These are phyloP conservation scores for Cercocebus atys DNA, from an alignment of 2,113 vertebrate species.

Conservation along the genomic window DNA sequence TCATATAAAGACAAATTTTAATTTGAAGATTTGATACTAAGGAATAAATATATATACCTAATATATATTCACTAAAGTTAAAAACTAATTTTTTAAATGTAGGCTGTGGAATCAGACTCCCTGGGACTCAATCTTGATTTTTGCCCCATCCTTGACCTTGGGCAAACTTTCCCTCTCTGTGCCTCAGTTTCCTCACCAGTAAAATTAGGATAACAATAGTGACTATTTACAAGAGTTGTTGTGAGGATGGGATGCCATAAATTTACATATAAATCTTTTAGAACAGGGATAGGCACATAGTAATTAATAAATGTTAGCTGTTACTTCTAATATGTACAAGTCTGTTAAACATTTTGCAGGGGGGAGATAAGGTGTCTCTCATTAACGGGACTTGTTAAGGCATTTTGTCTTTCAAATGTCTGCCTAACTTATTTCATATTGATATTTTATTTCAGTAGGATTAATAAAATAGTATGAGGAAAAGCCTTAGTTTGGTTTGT, in stretches of 20 bases:
- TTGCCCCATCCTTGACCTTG: neutral
- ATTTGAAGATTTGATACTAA: slow-evolving; percentile 2
- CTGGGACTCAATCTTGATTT: neutral
- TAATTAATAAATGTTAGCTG: slow-evolving; percentile 39
- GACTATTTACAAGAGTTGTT: neutral
- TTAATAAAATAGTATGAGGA: slow-evolving; percentile 2
- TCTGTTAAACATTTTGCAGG: neutral
- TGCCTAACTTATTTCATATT: slow-evolving; percentile 41
- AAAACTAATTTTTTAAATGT: too few relatives aligned
- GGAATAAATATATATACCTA: too few relatives aligned
- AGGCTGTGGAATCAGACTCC: neutral
- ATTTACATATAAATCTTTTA: slow-evolving; percentile 13
- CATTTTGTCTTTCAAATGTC: slow-evolving; percentile 41
- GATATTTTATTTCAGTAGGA: slow-evolving; percentile 19
- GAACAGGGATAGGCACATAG: neutral
- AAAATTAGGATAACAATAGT: slow-evolving; percentile 7
- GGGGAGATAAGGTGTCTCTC: neutral
- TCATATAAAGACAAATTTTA: slow-evolving; percentile 11
- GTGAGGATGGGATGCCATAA: neutral
- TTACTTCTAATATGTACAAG: neutral
- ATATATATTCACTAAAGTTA: too few relatives aligned
- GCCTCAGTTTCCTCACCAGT: neutral
- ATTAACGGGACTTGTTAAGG: slow-evolving; percentile 35
- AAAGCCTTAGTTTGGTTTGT: slow-evolving; percentile 22
- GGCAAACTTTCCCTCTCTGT: neutral